Evolutionary conservation across 2,888 invertebrate species (phyloP), one percentile per base, ranked within the genome.

Genomic region (Drosophila robusta): DNA sequence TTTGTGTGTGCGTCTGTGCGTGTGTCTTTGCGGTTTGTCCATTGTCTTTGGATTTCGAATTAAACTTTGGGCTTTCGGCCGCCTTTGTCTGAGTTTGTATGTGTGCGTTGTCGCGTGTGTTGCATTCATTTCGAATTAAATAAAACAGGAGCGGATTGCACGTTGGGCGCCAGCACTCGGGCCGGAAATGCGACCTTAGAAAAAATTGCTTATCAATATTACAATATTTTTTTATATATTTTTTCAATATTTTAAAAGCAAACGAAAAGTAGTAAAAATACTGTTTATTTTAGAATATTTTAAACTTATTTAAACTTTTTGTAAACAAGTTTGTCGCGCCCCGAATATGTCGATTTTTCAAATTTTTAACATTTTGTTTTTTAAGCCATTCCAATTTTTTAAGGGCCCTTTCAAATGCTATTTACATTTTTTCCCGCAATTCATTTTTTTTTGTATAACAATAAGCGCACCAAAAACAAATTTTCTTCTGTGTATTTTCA

Each of bases 31-130:
- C 47, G 65, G 51, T 32, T 64, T 54, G 60, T 56, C 62, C 50
- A 65, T 78, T 78, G 78, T 70, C 78, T 78, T 74, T 66, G 62
- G 47, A 42, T 57, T 66, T 24, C 45, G 51, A 41, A 78, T 66
- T 73, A 50, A 52, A 50, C 74, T 78, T 78, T 76, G 14, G 57
- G 55, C 70, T 64, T 62, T 62, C 24, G 57, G 34, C 50, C 45
- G 50, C 47, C 73, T 56, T 67, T 71, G 77, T 71, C 70, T 66
- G 29, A 8, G 44, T 42, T 38, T 26, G 18, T 32, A 38, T 66
- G 51, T 39, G 51, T 47, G 29, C 45, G 55, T 57, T 45, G 24
- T 63, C 44, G 44, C 75, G 70, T 75, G 77, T 76, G 49, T 67
- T 67, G 75, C 77, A 71, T 71, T 55, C 72, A 63, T 71, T 60